Evolutionary conservation across 2,797 vertebrate species (phyloP), one percentile per base, ranked within the genome.

Genomic region (Botia almorhae): DNA sequence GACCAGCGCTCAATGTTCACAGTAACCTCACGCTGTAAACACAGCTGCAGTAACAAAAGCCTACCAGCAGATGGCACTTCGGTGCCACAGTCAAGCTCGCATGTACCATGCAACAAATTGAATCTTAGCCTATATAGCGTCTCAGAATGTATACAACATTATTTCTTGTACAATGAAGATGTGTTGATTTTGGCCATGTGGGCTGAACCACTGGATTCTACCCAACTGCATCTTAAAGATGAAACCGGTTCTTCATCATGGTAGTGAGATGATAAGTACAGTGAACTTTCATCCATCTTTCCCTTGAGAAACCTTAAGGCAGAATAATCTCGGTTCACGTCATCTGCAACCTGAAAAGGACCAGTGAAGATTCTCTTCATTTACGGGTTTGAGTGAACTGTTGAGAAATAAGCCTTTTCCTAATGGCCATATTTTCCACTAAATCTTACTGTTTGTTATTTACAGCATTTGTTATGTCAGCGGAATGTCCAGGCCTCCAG

Each of bases 401-500:
- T 46, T 10, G 10, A 46, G 43, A 46, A 46, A 46, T 29, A 48
- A 23, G 75, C 69, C 12, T 29, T 50, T 29, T 70, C 13, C 50
- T 12, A 58, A 74, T 67, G 78, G 61, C 50, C 61, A 67, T 58
- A 74, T 58, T 80, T 46, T 50, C 74, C 29, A 43, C 12, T 69
- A 71, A 72, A 67, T 43, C 21, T 11, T 43, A 67, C 51, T 36
- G 21, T 39, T 80, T 39, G 69, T 55, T 13, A 16, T 51, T 36
- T 61, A 21, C 12, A 36, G 13, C 48, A 39, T 10, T 19, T 1
- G 13, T 2, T 1, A 29, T 16, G 5, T 94, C 92, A 95, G 89
- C 87, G 87, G 86, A 95, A 95, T 4, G 92, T 93, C 95, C 95
- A 95, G 82, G 93, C 94, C 84, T 95, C 95, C 63, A 95, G 83